Conservation (phyloP, 2,113 vertebrate species). For the Sorex araneus region DNA sequence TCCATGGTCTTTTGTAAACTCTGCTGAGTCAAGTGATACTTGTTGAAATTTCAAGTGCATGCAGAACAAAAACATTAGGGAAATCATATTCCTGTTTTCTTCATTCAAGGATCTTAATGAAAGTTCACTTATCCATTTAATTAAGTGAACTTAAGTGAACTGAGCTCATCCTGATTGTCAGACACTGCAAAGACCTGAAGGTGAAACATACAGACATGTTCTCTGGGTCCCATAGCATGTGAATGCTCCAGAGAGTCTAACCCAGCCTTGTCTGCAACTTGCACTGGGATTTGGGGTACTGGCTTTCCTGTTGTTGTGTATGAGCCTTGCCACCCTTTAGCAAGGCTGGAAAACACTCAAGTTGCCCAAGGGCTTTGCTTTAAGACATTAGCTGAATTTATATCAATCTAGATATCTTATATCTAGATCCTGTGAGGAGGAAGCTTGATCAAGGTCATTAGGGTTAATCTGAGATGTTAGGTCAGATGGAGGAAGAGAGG, state of each 20-base stretch:
- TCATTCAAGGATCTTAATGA: background rate
- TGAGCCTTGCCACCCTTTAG: background rate
- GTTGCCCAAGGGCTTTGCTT: background rate
- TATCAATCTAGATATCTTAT: background rate
- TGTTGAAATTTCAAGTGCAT: background rate
- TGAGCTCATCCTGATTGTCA: background rate
- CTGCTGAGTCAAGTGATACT: background rate
- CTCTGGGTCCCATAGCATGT: background rate
- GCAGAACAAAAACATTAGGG: background rate
- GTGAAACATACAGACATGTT: background rate
- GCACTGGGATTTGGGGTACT: background rate
- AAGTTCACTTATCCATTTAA: background rate
- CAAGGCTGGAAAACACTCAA: background rate
- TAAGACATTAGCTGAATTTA: constrained; percentile 6
- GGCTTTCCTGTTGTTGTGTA: background rate
- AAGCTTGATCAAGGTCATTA: background rate
- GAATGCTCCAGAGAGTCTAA: background rate
- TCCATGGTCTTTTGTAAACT: background rate
- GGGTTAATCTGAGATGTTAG: background rate
- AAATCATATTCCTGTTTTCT: background rate
- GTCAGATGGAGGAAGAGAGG: background rate
- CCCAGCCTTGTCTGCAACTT: background rate
- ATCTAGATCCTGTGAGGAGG: background rate
- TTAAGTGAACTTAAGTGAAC: background rate
- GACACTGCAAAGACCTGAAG: background rate